Evolutionary conservation across 35 echinoderm and acorn worm species (phyloP), one percentile per base, ranked within the genome.

Genomic region (Patiria miniata): DNA sequence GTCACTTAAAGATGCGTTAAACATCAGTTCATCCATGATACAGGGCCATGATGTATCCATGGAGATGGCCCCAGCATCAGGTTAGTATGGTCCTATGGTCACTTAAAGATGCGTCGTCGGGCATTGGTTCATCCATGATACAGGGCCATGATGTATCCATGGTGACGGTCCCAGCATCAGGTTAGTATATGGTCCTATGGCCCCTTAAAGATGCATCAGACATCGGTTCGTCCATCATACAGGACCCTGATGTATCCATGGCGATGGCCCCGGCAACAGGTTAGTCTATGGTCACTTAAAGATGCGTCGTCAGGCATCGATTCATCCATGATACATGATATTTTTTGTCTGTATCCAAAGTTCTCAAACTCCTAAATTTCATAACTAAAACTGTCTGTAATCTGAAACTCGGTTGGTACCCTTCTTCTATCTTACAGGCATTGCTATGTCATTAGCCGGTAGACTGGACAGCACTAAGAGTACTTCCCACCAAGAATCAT

Each of bases 81-180:
- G n/a, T n/a, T n/a, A n/a, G n/a, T n/a, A n/a, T 47, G 42, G 4
- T 47, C 42, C n/a, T n/a, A n/a, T n/a, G n/a, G n/a, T n/a, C n/a
- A n/a, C n/a, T n/a, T n/a, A n/a, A n/a, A n/a, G 79, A 93, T 78
- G 59, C 79, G 0, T 93, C 80, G 0, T 93, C 91, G 12, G 86
- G 80, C 21, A 88, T 93, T 15, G 86, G 77, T 1, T 53, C 76
- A 7, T 88, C 86, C 32, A 81, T 88, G 8, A 19, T 88, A 14
- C 52, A 39, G 34, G 76, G 76, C 33, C 76, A 21, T 8, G 77
- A 88, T 88, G 58, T 81, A 34, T 88, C 86, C 29, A 78, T 78
- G 42, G 79, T 10, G 28, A 34, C 8, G 61, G 61, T 23, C 0
- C 61, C 61, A 1, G 22, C 61, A 30, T 47, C 42, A 47, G 42